Percentiles rank a stretch among this genome's conserved stretches.
These are phyloP conservation scores for Hofmannophila pseudospretella DNA, from an alignment of 2,888 invertebrate species.

Conservation along the genomic window DNA sequence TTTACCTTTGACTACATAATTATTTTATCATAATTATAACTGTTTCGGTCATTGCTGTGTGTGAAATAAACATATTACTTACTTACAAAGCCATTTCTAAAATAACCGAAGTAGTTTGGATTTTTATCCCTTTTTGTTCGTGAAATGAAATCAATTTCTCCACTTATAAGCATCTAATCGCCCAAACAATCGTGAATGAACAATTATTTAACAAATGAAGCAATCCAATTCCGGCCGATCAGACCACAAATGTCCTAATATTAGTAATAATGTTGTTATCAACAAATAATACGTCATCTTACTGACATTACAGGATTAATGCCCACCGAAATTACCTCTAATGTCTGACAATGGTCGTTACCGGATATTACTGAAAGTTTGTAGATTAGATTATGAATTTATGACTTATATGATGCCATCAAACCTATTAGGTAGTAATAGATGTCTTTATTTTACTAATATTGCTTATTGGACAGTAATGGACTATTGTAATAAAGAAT, in stretches of 20 bases:
- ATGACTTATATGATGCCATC: slow-evolving; percentile 25
- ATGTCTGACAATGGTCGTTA: slow-evolving; percentile 43
- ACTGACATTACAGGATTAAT: slow-evolving; percentile 53
- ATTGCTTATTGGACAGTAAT: slow-evolving; percentile 5
- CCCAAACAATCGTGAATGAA: slow-evolving; percentile 5
- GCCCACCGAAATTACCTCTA: slow-evolving; percentile 55
- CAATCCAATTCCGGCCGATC: slow-evolving; percentile 43
- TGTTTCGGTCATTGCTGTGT: too few relatives aligned
- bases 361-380: slow-evolving; percentile 30
- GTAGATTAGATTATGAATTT: slow-evolving; percentile 14
- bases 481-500: too few relatives aligned
- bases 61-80: too few relatives aligned
- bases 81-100: too few relatives aligned
- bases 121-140: too few relatives aligned
- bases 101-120: too few relatives aligned
- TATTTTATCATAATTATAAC: too few relatives aligned
- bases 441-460: slow-evolving; percentile 21
- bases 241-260: slow-evolving; percentile 28
- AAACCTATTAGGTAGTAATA: slow-evolving; percentile 33
- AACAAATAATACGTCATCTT: slow-evolving; percentile 19
- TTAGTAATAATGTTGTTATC: slow-evolving; percentile 7
- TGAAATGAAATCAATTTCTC: background rate
- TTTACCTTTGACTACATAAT: too few relatives aligned
- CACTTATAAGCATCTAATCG: background rate
- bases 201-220: slow-evolving; percentile 37